Evolutionary conservation across 2,113 vertebrate species (phyloP), one percentile per base, ranked within the genome.

Genomic region (Triplophysa tibetana): DNA sequence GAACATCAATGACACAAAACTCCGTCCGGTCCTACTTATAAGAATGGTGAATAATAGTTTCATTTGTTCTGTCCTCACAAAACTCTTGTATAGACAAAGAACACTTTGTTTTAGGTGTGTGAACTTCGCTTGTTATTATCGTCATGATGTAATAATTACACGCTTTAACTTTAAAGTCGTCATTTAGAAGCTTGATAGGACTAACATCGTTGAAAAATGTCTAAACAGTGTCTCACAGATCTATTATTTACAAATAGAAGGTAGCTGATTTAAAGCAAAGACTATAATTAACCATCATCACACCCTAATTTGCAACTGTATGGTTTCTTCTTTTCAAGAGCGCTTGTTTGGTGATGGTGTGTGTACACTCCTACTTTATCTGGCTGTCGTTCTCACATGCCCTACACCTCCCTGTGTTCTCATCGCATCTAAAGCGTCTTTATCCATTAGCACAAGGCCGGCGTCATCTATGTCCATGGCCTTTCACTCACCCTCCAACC

Each of bases 361-460:
- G 8, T 65, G 29, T 21, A 3, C 75, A 64, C 52, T 9, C 45
- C 45, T 14, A 10, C 50, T 68, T 41, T 41, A 26, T 58, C 23
- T 58, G 17, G 33, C 54, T 48, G 41, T 24, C 24, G 26, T 38
- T 69, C 12, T 48, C 38, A 13, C 4, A 1, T 54, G 13, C 17
- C 12, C 10, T 60, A 61, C 23, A 26, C 26, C 24, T 70, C 68
- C 69, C 29, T 72, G 26, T 38, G 26, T 52, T 17, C 50, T 69
- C 56, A 56, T 41, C 13, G 13, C 56, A 29, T 79, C 41, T 62
- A 29, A 62, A 33, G 17, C 29, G 16, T 16, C 23, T 62, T 52
- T 79, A 63, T 70, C 19, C 41, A 63, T 70, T 70, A 70, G 54
- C 21, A 69, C 66, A 70, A 78, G 77, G 33, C 38, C 62, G 24